A percentile compares a stretch with the other conserved stretches of the same genome.
Evolutionary conservation across 37 sponge, comb jelly and placozoan genomes (phyloP).

Genomic region (Spongilla lacustris): DNA sequence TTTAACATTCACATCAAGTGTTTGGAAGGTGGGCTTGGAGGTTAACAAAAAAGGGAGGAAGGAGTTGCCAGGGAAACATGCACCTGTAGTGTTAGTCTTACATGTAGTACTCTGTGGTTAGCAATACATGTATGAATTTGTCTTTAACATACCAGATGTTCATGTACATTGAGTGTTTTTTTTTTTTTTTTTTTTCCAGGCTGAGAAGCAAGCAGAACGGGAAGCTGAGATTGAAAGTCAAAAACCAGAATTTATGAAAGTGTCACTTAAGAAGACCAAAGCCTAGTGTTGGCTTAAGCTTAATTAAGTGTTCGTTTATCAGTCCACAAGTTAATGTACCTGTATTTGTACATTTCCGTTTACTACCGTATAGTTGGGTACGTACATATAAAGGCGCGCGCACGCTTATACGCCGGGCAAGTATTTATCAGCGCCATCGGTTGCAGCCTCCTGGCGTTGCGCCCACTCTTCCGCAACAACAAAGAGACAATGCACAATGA

Average conservation of each 20-base stretch:
- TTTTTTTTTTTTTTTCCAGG: constrained; percentile 21
- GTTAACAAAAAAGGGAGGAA: too few species aligned
- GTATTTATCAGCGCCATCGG: not conserved
- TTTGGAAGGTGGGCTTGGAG: too few species aligned
- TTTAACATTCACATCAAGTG: too few species aligned
- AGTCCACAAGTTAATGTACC: too few species aligned
- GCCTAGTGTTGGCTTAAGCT: not conserved
- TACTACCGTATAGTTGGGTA: not conserved
- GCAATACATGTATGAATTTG: too few species aligned
- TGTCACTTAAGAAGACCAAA: constrained; percentile 51
- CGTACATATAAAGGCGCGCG: not conserved
- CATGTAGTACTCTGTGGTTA: too few species aligned
- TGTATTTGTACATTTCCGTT: too few species aligned
- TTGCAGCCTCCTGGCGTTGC: not conserved
- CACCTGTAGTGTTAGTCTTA: too few species aligned
- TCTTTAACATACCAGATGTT: too few species aligned
- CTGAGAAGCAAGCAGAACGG: constrained; percentile 19
- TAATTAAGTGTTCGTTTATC: too few species aligned
- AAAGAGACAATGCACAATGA: not conserved
- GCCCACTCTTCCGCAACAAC: not conserved
- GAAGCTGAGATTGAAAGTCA: constrained; percentile 21
- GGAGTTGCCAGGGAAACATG: too few species aligned
- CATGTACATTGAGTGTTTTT: too few species aligned
- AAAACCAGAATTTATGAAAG: constrained; percentile 82
- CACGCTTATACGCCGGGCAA: not conserved